Base-by-base conservation (phyloP, 2,797 vertebrate species). In the Echeneis naucrates region DNA sequence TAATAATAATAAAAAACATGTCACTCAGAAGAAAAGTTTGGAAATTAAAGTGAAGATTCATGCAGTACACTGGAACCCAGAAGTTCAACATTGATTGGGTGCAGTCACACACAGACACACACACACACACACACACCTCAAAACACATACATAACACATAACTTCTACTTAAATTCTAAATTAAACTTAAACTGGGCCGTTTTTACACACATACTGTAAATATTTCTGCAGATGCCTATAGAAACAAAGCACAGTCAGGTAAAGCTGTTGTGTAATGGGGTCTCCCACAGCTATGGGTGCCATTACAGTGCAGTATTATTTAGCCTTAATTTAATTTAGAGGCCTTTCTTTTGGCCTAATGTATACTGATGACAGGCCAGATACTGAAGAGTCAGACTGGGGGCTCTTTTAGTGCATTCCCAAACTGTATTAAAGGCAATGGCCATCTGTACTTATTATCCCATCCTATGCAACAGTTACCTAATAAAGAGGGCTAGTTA, bases 401-500 rank as follows among this genome's bases (percentile, higher is more conserved):
- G 57, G 35, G 19, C 35, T 71, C 70, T 83, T 65, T 88, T 75
- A 87, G 80, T 88, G 75, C 69, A 48, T 69, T 80, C 74, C 81
- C 65, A 93, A 92, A 91, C 89, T 87, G 77, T 80, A 93, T 94
- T 93, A 93, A 26, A 82, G 73, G 76, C 86, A 88, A 73, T 76
- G 70, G 77, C 75, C 77, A 88, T 93, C 86, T 92, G 89, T 92
- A 92, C 84, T 86, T 89, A 93, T 94, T 93, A 92, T 82, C 84
- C 84, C 57, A 91, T 91, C 77, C 71, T 65, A 80, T 82, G 84
- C 83, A 92, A 90, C 86, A 90, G 90, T 89, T 92, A 89, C 83
- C 92, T 83, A 90, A 94, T 92, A 92, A 91, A 88, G 75, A 84
- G 74, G 51, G 73, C 68, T 82, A 88, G 89, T 87, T 84, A 90